Evolutionary conservation across 2,888 invertebrate species (phyloP).

Genomic region (Pogonocherus hispidulus): DNA sequence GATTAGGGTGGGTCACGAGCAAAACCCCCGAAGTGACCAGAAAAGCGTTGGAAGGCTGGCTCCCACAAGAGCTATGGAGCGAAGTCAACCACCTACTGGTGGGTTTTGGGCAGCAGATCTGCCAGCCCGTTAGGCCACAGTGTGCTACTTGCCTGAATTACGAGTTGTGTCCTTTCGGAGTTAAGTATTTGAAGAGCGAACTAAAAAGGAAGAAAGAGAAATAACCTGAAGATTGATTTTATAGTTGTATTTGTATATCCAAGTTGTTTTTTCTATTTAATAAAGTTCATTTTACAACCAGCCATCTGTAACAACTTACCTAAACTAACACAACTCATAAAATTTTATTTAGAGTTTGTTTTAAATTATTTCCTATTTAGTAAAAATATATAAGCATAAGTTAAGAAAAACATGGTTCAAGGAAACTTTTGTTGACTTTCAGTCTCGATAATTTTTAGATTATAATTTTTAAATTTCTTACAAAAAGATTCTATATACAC

Average conservation of each 20-base stretch:
- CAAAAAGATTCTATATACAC: too few relatives aligned
- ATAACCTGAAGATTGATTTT: conserved; percentile 8
- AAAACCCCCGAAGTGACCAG: conserved; percentile 92
- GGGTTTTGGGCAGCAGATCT: conserved; percentile 97
- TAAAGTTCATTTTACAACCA: too few relatives aligned
- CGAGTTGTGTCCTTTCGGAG: conserved; percentile 82
- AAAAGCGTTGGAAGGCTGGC: conserved; percentile 86
- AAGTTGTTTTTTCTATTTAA: too few relatives aligned
- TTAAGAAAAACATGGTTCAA: too few relatives aligned
- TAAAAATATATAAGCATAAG: too few relatives aligned
- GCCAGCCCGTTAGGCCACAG: conserved; percentile 85
- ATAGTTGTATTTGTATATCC: conserved; percentile 2
- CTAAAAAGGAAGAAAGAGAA: conserved; percentile 39
- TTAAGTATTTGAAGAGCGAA: conserved; percentile 57
- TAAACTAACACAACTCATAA: too few relatives aligned
- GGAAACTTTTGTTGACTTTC: too few relatives aligned
- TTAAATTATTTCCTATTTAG: too few relatives aligned
- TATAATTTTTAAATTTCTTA: too few relatives aligned
- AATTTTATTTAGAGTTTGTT: too few relatives aligned
- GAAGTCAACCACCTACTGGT: conserved; percentile 93
- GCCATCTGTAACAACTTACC: too few relatives aligned
- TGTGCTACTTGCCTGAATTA: conserved; percentile 88
- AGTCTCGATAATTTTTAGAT: too few relatives aligned
- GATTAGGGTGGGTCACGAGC: conserved; percentile 89
- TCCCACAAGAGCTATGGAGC: conserved; percentile 88